A percentile compares a stretch with the other conserved stretches of the same genome.
phyloP scores from a whole-genome alignment of 1,140 invertebrate species.

The Charaxes varanes region DNA sequence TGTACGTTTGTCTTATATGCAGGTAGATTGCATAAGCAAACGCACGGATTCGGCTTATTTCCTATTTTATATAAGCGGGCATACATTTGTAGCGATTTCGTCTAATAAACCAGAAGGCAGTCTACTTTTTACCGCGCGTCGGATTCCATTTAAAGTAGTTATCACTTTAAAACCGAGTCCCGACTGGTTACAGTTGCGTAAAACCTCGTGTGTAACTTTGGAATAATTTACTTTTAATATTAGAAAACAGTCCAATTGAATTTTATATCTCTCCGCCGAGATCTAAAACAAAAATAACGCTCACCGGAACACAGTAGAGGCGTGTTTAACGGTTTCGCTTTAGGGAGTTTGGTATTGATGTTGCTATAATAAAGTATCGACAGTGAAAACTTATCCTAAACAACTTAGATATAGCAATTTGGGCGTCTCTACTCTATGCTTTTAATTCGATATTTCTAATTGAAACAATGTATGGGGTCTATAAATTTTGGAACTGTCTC shows the following conservation, averaged over 20 bases:
- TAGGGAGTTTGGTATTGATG: slow-evolving; percentile 53
- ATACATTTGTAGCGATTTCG: too few species aligned
- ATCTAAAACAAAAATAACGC: slow-evolving; percentile 20
- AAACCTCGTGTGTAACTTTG: neutral
- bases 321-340: slow-evolving; percentile 37
- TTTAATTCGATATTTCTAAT: slow-evolving; percentile 64
- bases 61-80: too few species aligned
- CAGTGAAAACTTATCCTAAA: slow-evolving; percentile 45
- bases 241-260: slow-evolving; percentile 8
- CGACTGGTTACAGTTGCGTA: slow-evolving; percentile 1
- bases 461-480: slow-evolving; percentile 56
- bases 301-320: slow-evolving; percentile 44
- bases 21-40: too few species aligned
- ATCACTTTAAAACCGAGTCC: neutral
- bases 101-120: too few species aligned
- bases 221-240: slow-evolving; percentile 7
- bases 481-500: slow-evolving; percentile 52
- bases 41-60: too few species aligned
- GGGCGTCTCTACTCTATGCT: slow-evolving; percentile 48
- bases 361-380: slow-evolving; percentile 45
- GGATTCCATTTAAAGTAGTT: slow-evolving; percentile 2
- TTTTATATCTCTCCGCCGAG: slow-evolving; percentile 7
- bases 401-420: slow-evolving; percentile 52
- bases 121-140: too few species aligned
- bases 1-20: too few species aligned